Base-by-base conservation (phyloP, 2,113 vertebrate genomes). In the Piaya cayana region DNA sequence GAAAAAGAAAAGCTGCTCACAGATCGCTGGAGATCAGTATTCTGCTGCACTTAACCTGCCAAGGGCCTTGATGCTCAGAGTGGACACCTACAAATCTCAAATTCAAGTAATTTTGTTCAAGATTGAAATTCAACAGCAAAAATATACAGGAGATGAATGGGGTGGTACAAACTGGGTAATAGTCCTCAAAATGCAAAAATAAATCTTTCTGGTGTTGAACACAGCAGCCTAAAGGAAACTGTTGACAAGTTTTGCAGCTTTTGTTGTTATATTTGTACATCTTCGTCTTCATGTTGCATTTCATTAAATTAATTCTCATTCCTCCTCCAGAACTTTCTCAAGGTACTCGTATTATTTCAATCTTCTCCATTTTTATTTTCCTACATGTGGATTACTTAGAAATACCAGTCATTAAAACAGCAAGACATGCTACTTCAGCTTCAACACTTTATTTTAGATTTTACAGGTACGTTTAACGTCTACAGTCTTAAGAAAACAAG, bases 61-160 rank as follows among this genome's bases (percentile, higher is more conserved):
- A 58, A 71, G 7, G 29, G 22, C 22, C 30, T 37, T 29, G 9
- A 49, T 53, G 18, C 22, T 91, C 59, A 14, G 3, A 52, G 30
- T 2, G 80, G 13, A 14, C 8, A 22, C 8, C 62, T 8, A 63
- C 22, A 56, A 81, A 81, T 21, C 21, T 15, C 22, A 39, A 27
- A 60, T 39, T 19, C 5, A 29, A 47, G 7, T 37, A 2, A 12
- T 45, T 91, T 82, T 60, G 32, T 39, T 39, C 39, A 75, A 65
- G 95, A 86, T 5, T 8, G 27, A 62, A 92, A 83, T 34, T 69
- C 20, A 36, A 12, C 11, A 65, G 11, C 36, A 47, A 79, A 60
- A 49, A 58, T 3, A 26, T 3, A 29, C 12, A 17, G 11, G 4
- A 86, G 26, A 75, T 43, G 5, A 43, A 49, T 0, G 2, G 14